Evolutionary conservation across 2,113 vertebrate species (phyloP).

Genomic region (Calonectris borealis): DNA sequence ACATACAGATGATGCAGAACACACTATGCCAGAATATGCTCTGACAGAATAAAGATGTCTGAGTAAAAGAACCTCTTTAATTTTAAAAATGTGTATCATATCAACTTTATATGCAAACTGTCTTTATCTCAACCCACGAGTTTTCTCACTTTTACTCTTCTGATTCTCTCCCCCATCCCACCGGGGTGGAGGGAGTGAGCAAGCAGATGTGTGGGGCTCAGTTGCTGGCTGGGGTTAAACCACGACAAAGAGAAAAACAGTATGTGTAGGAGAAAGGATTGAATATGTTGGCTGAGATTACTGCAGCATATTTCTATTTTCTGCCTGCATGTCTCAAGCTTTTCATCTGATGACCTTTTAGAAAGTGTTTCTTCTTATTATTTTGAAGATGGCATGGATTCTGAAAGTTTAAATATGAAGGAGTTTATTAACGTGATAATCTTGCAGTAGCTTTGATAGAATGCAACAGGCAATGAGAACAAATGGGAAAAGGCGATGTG

Average conservation of each 20-base stretch:
- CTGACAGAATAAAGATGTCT: background rate
- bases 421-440: background rate
- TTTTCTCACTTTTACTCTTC: too few relatives aligned
- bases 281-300: background rate
- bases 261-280: background rate
- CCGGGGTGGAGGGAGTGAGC: too few relatives aligned
- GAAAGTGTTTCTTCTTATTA: background rate
- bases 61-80: background rate
- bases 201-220: too few relatives aligned
- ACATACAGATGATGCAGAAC: background rate
- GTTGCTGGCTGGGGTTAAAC: too few relatives aligned
- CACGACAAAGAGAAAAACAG: background rate
- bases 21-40: background rate
- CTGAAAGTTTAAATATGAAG: background rate
- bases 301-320: background rate
- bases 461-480: background rate
- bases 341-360: background rate
- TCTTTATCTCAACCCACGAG: too few relatives aligned
- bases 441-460: background rate
- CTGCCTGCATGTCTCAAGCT: background rate
- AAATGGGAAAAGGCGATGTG: background rate
- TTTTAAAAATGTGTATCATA: background rate
- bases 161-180: too few relatives aligned
- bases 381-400: background rate
- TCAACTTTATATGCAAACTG: background rate